Conservation (phyloP, 2,113 vertebrate genomes). For the Mungos mungo region DNA sequence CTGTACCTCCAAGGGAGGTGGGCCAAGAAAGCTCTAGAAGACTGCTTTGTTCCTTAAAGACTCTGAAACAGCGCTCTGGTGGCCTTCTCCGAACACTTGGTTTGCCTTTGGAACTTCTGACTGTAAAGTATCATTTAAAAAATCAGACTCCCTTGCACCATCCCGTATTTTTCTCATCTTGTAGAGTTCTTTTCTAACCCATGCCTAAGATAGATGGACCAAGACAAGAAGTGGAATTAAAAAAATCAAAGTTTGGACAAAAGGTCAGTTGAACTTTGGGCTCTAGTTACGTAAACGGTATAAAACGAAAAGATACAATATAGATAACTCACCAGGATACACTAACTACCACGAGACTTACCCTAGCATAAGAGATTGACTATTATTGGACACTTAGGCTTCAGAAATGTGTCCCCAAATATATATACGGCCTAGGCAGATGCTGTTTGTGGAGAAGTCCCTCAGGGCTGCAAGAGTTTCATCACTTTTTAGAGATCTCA, state of each 20-base stretch:
- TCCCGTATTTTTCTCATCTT: constrained; percentile 11
- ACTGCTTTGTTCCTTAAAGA: constrained; percentile 2
- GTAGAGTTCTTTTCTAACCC: constrained; percentile 11
- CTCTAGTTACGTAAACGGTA: neutral
- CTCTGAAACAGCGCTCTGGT: neutral
- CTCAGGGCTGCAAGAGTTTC: constrained; percentile 12
- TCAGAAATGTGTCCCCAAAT: constrained; percentile 14
- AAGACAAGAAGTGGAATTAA: neutral
- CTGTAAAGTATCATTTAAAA: constrained; percentile 3
- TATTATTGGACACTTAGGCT: neutral
- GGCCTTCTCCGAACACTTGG: neutral
- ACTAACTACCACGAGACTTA: neutral
- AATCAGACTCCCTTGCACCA: neutral
- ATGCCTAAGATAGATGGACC: neutral
- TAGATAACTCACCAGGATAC: neutral
- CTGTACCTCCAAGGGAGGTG: neutral
- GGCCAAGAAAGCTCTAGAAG: neutral
- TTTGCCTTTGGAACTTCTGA: neutral
- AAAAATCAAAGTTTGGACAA: neutral
- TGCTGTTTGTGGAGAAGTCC: neutral
- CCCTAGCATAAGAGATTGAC: neutral
- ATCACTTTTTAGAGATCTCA: constrained; percentile 1
- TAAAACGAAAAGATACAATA: constrained; percentile 12
- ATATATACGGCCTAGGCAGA: neutral
- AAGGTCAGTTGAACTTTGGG: constrained; percentile 24